A percentile compares a stretch with the other conserved stretches of the same genome.
Conservation (phyloP, 1,140 invertebrate genomes). For the Berghia stephanieae region DNA sequence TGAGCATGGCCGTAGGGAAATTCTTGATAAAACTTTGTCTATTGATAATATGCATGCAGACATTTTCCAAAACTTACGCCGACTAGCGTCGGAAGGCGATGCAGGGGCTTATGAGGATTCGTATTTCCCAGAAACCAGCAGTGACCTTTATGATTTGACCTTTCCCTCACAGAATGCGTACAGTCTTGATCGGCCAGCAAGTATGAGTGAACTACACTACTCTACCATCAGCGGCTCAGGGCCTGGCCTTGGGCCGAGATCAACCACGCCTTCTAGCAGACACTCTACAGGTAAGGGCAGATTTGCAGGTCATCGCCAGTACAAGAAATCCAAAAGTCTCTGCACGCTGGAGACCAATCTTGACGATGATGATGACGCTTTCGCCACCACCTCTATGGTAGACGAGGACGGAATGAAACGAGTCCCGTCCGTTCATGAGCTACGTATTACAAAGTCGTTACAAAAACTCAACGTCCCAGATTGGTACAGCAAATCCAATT, state of each 20-base stretch:
- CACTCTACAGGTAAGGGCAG: slow-evolving; percentile 47
- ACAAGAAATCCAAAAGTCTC: slow-evolving; percentile 61
- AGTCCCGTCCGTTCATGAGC: slow-evolving; percentile 79
- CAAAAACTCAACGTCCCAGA: slow-evolving; percentile 93
- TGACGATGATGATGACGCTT: slow-evolving; percentile 45
- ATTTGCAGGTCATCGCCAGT: slow-evolving; percentile 50
- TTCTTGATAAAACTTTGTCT: slow-evolving; percentile 51
- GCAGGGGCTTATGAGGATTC: slow-evolving; percentile 44
- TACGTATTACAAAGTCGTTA: slow-evolving; percentile 89
- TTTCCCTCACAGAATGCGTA: slow-evolving; percentile 50
- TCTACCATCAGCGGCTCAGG: slow-evolving; percentile 20
- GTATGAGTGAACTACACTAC: slow-evolving; percentile 57
- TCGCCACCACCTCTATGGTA: slow-evolving; percentile 28
- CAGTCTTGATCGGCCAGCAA: slow-evolving; percentile 50
- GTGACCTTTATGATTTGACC: slow-evolving; percentile 48
- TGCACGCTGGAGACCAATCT: slow-evolving; percentile 60
- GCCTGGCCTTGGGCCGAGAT: not conserved
- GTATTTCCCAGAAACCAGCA: slow-evolving; percentile 50
- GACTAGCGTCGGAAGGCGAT: slow-evolving; percentile 52
- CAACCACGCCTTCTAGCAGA: not conserved
- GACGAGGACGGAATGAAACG: slow-evolving; percentile 75
- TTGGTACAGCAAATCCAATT: slow-evolving; percentile 86
- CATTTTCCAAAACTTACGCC: slow-evolving; percentile 38
- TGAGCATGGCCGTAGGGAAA: slow-evolving; percentile 48
- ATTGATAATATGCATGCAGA: slow-evolving; percentile 52